phyloP scores from a whole-genome alignment of 2,113 vertebrate species.

The Crotalus viridis region DNA sequence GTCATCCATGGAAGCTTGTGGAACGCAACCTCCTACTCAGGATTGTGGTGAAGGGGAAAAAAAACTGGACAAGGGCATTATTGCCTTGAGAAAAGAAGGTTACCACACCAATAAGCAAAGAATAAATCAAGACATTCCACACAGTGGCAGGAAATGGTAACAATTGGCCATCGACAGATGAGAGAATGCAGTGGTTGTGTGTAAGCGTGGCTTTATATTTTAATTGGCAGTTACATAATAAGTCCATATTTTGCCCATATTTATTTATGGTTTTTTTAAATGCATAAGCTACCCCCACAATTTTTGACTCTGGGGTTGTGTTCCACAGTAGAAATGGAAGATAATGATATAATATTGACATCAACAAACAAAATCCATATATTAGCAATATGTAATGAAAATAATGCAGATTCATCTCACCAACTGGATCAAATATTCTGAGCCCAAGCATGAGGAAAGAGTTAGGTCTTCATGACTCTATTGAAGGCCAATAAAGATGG shows the following conservation, averaged over 20 bases:
- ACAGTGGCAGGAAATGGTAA: conserved; percentile 49
- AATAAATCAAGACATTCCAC: too few species aligned
- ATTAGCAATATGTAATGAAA: too few species aligned
- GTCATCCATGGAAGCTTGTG: background rate
- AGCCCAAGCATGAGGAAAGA: too few species aligned
- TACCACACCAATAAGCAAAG: too few species aligned
- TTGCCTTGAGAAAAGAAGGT: background rate
- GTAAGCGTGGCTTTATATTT: conserved; percentile 57
- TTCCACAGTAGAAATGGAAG: too few species aligned
- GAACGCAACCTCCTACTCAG: background rate
- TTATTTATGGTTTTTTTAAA: background rate
- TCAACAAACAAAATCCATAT: too few species aligned
- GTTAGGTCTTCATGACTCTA: too few species aligned
- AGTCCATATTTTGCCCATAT: background rate
- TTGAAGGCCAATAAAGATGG: too few species aligned
- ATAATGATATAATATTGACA: too few species aligned
- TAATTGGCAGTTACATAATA: conserved; percentile 80
- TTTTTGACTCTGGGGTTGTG: background rate
- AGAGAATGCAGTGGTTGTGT: conserved; percentile 53
- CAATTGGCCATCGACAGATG: conserved; percentile 77
- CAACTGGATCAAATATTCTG: too few species aligned
- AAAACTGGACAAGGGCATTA: background rate
- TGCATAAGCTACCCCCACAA: background rate
- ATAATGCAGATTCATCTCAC: too few species aligned
- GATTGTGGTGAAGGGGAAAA: background rate